phyloP scores from a whole-genome alignment of 2,888 invertebrate species.

The Lottia gigantea region DNA sequence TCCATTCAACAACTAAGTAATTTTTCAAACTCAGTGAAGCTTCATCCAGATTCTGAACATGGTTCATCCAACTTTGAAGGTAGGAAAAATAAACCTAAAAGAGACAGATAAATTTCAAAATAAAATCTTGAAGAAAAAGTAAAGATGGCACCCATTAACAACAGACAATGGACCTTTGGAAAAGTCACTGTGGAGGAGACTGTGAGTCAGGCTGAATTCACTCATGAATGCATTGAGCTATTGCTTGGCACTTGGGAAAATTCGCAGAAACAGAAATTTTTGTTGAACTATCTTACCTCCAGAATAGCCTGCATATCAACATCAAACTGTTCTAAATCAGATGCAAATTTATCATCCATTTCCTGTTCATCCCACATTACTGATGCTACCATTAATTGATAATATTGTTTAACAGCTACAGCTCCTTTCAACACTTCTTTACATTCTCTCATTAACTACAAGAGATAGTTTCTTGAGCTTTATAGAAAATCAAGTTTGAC shows the following conservation, averaged over 20 bases:
- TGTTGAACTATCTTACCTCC: constrained; percentile 70
- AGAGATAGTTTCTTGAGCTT: no score
- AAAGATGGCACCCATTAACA: no score
- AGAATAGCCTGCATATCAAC: constrained; percentile 80
- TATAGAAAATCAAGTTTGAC: no score
- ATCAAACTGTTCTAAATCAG: constrained; percentile 77
- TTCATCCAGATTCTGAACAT: constrained; percentile 60
- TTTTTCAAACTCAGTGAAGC: constrained; percentile 73
- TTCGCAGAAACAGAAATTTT: not conserved
- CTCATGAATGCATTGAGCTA: no score
- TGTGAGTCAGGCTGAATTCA: no score
- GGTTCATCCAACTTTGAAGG: constrained; percentile 81
- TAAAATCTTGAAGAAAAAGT: no score
- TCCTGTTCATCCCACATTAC: constrained; percentile 59
- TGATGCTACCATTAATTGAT: constrained; percentile 66
- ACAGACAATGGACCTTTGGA: no score
- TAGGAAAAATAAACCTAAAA: constrained; percentile 86
- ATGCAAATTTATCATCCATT: constrained; percentile 50
- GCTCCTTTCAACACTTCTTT: constrained; percentile 89
- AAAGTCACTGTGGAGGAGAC: no score
- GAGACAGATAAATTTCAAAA: no score
- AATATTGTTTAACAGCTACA: constrained; percentile 83
- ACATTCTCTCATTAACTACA: constrained; percentile 84
- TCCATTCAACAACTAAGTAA: constrained; percentile 88
- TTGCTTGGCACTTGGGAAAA: no score